These are phyloP conservation scores for Drosophila ustulata DNA, from an alignment of 2,888 invertebrate species.

Conservation along the genomic window DNA sequence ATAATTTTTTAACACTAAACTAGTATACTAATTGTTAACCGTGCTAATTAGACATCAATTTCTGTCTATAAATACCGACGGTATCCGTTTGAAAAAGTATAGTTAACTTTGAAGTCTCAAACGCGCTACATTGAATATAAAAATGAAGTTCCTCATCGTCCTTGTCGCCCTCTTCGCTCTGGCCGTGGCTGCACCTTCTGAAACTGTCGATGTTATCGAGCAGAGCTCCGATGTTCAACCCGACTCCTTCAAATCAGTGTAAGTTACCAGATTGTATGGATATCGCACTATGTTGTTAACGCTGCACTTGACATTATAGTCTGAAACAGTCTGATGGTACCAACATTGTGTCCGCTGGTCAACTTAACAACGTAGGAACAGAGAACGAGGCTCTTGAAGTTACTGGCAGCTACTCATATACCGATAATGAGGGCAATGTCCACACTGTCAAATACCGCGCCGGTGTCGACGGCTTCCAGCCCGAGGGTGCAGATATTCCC, in stretches of 20 bases:
- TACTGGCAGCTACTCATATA: conserved; percentile 82
- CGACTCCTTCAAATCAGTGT: conserved; percentile 86
- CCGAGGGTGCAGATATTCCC: conserved; percentile 86
- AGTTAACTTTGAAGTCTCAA: conserved; percentile 56
- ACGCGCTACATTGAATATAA: conserved; percentile 37
- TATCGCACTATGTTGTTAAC: not conserved
- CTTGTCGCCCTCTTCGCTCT: conserved; percentile 75
- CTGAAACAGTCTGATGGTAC: conserved; percentile 10
- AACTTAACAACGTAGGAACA: conserved; percentile 75
- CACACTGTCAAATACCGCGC: conserved; percentile 86
- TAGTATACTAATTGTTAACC: conserved; percentile 3
- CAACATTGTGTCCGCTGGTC: conserved; percentile 48
- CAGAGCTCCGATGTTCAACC: conserved; percentile 81
- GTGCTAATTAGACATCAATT: conserved; percentile 3
- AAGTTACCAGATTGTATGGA: conserved; percentile 5
- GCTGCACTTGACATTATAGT: not conserved
- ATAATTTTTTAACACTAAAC: conserved; percentile 18
- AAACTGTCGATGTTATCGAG: not conserved
- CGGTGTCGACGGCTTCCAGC: conserved; percentile 85
- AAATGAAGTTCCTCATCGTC: conserved; percentile 76
- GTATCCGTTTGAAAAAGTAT: conserved; percentile 14
- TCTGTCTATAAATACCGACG: conserved; percentile 36
- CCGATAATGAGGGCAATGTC: conserved; percentile 86
- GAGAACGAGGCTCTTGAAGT: conserved; percentile 80
- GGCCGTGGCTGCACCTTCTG: conserved; percentile 74